These are phyloP conservation scores for Diarsia rubi DNA, from an alignment of 2,888 invertebrate species.

Conservation along the genomic window DNA sequence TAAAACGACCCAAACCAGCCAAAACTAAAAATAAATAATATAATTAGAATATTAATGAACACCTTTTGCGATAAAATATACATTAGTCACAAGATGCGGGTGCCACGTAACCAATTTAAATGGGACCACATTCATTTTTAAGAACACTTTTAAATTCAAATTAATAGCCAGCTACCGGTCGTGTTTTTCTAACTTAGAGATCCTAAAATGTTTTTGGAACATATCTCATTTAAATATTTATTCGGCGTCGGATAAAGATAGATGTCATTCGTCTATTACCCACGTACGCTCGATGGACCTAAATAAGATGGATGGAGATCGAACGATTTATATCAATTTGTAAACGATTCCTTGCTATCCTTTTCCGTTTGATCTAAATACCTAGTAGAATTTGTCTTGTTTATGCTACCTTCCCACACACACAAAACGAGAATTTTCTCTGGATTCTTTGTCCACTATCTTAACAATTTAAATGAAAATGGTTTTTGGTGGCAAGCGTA, in stretches of 20 bases:
- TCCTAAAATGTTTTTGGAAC: slow-evolving; percentile 63
- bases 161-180: slow-evolving; percentile 65
- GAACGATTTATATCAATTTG: slow-evolving; percentile 90
- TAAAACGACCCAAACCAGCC: slow-evolving; percentile 20
- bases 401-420: slow-evolving; percentile 41
- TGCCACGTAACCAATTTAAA: slow-evolving; percentile 58
- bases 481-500: slow-evolving; percentile 13
- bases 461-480: slow-evolving; percentile 8
- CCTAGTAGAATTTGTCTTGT: slow-evolving; percentile 71
- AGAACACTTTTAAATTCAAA: slow-evolving; percentile 66
- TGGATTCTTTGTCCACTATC: slow-evolving; percentile 27
- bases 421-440: slow-evolving; percentile 26
- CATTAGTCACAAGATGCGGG: slow-evolving; percentile 61
- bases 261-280: slow-evolving; percentile 82
- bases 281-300: slow-evolving; percentile 80
- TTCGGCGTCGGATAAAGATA: slow-evolving; percentile 79
- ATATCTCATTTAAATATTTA: slow-evolving; percentile 74
- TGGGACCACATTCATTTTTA: slow-evolving; percentile 57
- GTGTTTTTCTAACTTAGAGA: slow-evolving; percentile 52
- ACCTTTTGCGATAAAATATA: slow-evolving; percentile 61
- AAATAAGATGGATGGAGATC: slow-evolving; percentile 87
- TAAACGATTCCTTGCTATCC: slow-evolving; percentile 81
- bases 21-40: slow-evolving; percentile 38
- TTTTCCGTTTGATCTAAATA: slow-evolving; percentile 82
- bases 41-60: slow-evolving; percentile 64